A percentile compares a stretch with the other conserved stretches of the same genome.
These are phyloP conservation scores for Arremon brunneinucha DNA, from an alignment of 2,797 vertebrate species.

Conservation along the genomic window DNA sequence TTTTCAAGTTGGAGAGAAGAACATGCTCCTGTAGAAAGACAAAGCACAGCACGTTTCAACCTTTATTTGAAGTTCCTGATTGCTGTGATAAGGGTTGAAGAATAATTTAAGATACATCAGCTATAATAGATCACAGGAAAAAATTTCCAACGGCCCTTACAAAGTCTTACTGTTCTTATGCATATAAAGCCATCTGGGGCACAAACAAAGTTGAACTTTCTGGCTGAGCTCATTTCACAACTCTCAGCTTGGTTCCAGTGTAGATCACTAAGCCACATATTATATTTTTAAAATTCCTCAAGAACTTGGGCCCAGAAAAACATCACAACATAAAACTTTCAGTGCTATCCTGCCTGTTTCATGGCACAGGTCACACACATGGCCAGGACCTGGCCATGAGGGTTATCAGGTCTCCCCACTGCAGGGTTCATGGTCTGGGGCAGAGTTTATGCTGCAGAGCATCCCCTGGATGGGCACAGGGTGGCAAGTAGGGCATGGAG, in stretches of 20 bases:
- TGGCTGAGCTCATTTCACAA: neutral
- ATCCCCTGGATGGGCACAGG: neutral
- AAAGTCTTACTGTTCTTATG: neutral
- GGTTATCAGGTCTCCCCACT: neutral
- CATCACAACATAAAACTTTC: neutral
- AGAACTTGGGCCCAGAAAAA: neutral
- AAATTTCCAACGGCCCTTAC: neutral
- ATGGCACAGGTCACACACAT: neutral
- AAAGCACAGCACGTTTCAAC: neutral
- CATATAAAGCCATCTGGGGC: neutral
- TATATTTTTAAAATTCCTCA: neutral
- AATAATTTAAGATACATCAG: conserved; percentile 42
- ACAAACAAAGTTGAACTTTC: neutral
- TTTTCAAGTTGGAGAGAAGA: neutral
- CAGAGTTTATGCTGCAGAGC: neutral
- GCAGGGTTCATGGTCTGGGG: neutral
- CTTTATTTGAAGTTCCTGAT: conserved; percentile 1
- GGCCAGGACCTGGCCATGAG: neutral
- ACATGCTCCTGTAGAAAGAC: neutral
- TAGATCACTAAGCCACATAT: neutral
- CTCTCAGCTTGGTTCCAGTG: neutral
- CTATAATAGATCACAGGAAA: conserved; percentile 31
- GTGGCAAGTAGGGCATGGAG: neutral
- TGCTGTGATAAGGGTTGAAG: neutral
- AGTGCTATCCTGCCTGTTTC: neutral